Percentiles rank a stretch among this genome's conserved stretches.
These are phyloP conservation scores for Copidosoma floridanum DNA, from an alignment of 1,140 invertebrate species.

Conservation along the genomic window DNA sequence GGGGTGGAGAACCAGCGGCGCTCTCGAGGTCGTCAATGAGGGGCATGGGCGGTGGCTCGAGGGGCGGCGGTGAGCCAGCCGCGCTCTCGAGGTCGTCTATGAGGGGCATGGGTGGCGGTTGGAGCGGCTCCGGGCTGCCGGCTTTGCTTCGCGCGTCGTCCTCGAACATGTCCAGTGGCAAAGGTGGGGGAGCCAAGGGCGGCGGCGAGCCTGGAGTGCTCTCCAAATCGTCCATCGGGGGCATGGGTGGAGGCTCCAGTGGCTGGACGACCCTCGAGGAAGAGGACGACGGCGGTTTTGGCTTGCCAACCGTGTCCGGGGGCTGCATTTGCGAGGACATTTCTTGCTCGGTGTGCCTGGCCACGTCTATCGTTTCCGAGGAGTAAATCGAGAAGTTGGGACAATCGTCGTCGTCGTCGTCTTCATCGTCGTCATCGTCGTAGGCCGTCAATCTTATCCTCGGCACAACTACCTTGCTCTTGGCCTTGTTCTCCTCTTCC, in stretches of 20 bases:
- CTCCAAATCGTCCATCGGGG: neutral
- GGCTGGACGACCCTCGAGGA: no score
- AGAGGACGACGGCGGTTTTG: no score
- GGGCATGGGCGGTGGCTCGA: neutral
- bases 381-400: constrained; percentile 84
- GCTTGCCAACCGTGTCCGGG: no score
- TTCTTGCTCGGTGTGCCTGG: constrained; percentile 58
- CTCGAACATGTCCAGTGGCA: constrained; percentile 38
- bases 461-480: neutral
- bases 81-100: neutral
- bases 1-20: neutral
- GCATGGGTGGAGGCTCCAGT: constrained; percentile 32
- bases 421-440: constrained; percentile 55
- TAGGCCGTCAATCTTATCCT: constrained; percentile 42
- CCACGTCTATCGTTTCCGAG: constrained; percentile 72
- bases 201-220: neutral
- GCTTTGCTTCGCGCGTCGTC: constrained; percentile 30
- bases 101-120: neutral
- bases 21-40: neutral
- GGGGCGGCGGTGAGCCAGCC: neutral
- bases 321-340: constrained; percentile 49
- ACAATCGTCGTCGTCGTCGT: constrained; percentile 67
- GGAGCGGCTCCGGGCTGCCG: constrained; percentile 1
- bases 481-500: neutral
- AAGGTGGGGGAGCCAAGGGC: constrained; percentile 22